Evolutionary conservation across 2,797 vertebrate genomes (phyloP).

Genomic region (Aplochiton taeniatus): DNA sequence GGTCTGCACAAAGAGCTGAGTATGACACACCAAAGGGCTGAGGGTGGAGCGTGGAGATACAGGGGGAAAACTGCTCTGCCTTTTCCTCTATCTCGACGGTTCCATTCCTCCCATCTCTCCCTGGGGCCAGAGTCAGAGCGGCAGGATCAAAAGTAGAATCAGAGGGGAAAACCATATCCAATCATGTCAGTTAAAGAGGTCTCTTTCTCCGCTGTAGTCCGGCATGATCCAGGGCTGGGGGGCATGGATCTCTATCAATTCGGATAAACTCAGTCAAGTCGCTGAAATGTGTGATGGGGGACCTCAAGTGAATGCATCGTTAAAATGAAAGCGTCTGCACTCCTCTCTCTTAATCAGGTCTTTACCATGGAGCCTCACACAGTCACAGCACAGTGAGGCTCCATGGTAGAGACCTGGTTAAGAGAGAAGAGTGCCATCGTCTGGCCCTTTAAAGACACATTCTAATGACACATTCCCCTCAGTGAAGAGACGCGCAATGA

Average conservation of each 20-base stretch:
- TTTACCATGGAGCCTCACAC: not conserved
- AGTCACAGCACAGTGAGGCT: not conserved
- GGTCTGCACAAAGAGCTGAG: not conserved
- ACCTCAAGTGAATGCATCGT: conserved; percentile 73
- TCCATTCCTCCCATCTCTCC: conserved; percentile 60
- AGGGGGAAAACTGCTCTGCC: conserved; percentile 43
- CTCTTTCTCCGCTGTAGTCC: conserved; percentile 68
- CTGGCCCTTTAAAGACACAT: conserved; percentile 54
- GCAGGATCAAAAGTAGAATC: conserved; percentile 73
- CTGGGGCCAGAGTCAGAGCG: conserved; percentile 60
- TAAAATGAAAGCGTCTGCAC: conserved; percentile 71
- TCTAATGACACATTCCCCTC: conserved; percentile 13
- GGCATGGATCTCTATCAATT: conserved; percentile 71
- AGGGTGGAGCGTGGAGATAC: conserved; percentile 28
- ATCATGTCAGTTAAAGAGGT: conserved; percentile 68
- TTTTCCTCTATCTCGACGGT: conserved; percentile 47
- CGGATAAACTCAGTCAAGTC: conserved; percentile 74
- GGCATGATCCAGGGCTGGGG: conserved; percentile 63
- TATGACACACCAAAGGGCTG: not conserved
- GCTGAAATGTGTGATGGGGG: conserved; percentile 64
- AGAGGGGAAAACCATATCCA: conserved; percentile 66
- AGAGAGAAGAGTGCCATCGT: conserved; percentile 78
- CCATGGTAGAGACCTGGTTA: not conserved
- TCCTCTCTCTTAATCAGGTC: conserved; percentile 11
- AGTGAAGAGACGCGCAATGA: too few species aligned